Evolutionary conservation across 1,140 invertebrate species (phyloP).

Genomic region (Bursaphelenchus mucronatus): DNA sequence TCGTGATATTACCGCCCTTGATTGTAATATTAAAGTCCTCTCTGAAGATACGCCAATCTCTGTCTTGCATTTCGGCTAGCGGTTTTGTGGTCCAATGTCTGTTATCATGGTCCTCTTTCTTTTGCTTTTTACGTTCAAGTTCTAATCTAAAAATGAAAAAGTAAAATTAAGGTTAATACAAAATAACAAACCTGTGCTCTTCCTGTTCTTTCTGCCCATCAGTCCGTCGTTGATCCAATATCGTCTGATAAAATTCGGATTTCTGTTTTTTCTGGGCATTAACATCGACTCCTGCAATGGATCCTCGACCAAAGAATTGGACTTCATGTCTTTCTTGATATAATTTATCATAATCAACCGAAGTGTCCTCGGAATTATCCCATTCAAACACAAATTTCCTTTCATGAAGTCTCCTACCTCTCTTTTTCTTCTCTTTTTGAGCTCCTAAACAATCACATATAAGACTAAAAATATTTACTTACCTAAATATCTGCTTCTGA

Average conservation of each 20-base stretch:
- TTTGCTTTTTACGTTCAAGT: conserved; percentile 45
- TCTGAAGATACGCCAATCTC: conserved; percentile 98
- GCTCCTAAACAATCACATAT: conserved; percentile 67
- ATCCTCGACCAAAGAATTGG: conserved; percentile 95
- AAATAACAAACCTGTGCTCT: conserved; percentile 61
- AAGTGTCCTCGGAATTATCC: conserved; percentile 97
- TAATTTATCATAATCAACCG: conserved; percentile 89
- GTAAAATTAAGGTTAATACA: conserved; percentile 24
- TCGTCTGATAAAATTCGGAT: conserved; percentile 93
- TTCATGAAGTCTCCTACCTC: conserved; percentile 87
- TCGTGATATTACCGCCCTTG: conserved; percentile 91
- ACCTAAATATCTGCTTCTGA: conserved; percentile 46
- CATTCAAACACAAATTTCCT: conserved; percentile 99
- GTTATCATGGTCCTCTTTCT: conserved; percentile 95
- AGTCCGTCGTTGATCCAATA: conserved; percentile 87
- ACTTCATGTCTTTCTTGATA: conserved; percentile 92
- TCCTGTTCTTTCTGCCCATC: conserved; percentile 97
- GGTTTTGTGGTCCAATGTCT: conserved; percentile 96
- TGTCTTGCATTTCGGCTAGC: conserved; percentile 89
- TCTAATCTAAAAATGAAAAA: conserved; percentile 29
- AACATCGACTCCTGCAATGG: conserved; percentile 89
- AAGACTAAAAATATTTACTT: conserved; percentile 2
- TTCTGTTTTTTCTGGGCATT: conserved; percentile 88
- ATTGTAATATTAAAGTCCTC: conserved; percentile 99
- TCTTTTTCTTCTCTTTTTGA: conserved; percentile 74